Evolutionary conservation across 2,797 vertebrate genomes (phyloP).

Genomic region (Takifugu ocellatus): DNA sequence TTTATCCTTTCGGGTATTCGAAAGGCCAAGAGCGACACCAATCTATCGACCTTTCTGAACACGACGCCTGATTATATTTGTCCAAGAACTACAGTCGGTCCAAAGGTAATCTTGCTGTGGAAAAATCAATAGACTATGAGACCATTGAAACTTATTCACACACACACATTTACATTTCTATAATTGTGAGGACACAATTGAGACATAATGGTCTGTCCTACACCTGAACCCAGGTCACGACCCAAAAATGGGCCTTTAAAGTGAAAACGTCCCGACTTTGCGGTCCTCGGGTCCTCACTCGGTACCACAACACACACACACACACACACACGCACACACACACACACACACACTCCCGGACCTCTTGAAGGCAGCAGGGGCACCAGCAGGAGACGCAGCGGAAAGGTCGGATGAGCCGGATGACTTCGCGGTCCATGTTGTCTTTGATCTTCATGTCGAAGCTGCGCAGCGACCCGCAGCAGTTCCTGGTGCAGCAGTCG

Average conservation of each 20-base stretch:
- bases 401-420: conserved; percentile 82
- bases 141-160: not conserved
- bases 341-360: conserved; percentile 11
- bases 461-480: conserved; percentile 84
- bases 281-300: too few species aligned
- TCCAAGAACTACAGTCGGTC: not conserved
- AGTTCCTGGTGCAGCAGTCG: conserved; percentile 86
- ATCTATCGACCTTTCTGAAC: too few species aligned
- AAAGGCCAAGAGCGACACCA: too few species aligned
- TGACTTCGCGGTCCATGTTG: conserved; percentile 79
- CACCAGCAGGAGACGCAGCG: conserved; percentile 86
- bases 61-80: not conserved
- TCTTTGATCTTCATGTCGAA: conserved; percentile 87
- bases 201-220: too few species aligned
- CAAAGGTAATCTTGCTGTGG: conserved; percentile 4
- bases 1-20: too few species aligned
- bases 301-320: conserved; percentile 34
- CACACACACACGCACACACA: too few species aligned
- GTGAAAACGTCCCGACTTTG: too few species aligned
- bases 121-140: not conserved
- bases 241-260: too few species aligned
- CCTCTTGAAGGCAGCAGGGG: conserved; percentile 90
- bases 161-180: not conserved
- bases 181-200: too few species aligned
- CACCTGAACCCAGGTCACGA: too few species aligned